phyloP scores from a whole-genome alignment of 2,888 invertebrate species.

The Syrphus vitripennis region DNA sequence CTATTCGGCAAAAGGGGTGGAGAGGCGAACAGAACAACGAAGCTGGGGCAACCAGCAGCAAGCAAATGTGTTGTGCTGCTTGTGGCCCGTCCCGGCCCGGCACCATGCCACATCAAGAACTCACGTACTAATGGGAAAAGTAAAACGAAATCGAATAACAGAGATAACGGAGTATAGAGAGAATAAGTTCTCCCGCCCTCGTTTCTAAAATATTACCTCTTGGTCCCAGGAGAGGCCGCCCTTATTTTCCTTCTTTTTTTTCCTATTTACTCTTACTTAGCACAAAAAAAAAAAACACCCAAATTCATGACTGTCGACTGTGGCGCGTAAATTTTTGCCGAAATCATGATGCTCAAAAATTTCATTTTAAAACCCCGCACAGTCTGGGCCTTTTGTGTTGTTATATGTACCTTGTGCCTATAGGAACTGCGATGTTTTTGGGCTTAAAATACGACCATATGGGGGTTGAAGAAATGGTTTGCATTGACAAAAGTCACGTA shows the following conservation, averaged over 20 bases:
- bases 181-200: constrained; percentile 42
- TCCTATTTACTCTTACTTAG: neutral
- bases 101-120: neutral
- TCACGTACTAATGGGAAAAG: constrained; percentile 68
- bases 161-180: constrained; percentile 50
- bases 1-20: neutral
- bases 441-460: neutral
- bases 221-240: constrained; percentile 64
- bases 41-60: neutral
- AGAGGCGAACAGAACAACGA: neutral
- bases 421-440: constrained; percentile 5
- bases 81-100: neutral
- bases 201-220: constrained; percentile 66
- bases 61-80: neutral
- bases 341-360: constrained; percentile 70
- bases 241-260: constrained; percentile 34
- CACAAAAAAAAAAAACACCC: constrained; percentile 15
- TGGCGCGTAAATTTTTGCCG: constrained; percentile 60
- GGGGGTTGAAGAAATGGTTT: constrained; percentile 49
- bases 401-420: neutral
- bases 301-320: constrained; percentile 46
- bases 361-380: constrained; percentile 65
- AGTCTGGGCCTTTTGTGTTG: constrained; percentile 5
- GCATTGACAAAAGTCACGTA: constrained; percentile 69
- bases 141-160: constrained; percentile 70